Base-by-base conservation (phyloP, 2,797 vertebrate species). In the Propithecus deckenii region DNA sequence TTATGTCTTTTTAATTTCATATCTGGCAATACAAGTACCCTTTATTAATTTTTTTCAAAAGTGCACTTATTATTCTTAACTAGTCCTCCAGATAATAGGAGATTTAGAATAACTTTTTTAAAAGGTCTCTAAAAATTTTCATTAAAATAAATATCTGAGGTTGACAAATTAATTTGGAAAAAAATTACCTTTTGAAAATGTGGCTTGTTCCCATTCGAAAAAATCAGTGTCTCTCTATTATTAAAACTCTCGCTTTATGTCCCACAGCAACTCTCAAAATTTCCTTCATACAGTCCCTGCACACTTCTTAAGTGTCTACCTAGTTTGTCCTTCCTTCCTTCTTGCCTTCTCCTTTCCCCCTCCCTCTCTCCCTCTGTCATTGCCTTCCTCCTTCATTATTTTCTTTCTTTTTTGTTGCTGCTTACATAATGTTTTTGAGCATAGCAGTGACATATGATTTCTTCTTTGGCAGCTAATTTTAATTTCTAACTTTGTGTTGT, bases 401-500 rank as follows among this genome's bases (percentile, higher is more conserved):
- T 57, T 71, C 38, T 30, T 30, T 87, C n/a, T 41, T 32, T 28
- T 32, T 43, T 30, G 35, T 28, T 74, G 38, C 74, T 89, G 71
- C 71, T 97, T 97, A 94, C 41, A 22, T 95, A 93, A 96, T 78
- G 72, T 69, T 67, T 87, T 89, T 86, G 48, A 90, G 81, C 61
- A 90, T n/a, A 88, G 71, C 46, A 75, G 35, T 93, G 96, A 90
- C 84, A 90, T 95, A 35, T 61, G 79, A 97, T 94, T 97, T 96
- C 95, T 96, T 92, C 86, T 91, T 81, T 92, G 95, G 92, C 96
- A 97, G 89, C 86, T 90, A 35, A 92, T 97, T 96, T 97, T 86
- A 93, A 97, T 96, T 85, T 93, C 86, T 86, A 90, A 94, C 95
- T 97, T 94, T 96, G 95, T 89, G 96, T 96, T 97, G 91, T 95